Evolutionary conservation across 2,797 vertebrate genomes (phyloP), one percentile per base, ranked within the genome.

Genomic region (Epinephelus malabaricus): DNA sequence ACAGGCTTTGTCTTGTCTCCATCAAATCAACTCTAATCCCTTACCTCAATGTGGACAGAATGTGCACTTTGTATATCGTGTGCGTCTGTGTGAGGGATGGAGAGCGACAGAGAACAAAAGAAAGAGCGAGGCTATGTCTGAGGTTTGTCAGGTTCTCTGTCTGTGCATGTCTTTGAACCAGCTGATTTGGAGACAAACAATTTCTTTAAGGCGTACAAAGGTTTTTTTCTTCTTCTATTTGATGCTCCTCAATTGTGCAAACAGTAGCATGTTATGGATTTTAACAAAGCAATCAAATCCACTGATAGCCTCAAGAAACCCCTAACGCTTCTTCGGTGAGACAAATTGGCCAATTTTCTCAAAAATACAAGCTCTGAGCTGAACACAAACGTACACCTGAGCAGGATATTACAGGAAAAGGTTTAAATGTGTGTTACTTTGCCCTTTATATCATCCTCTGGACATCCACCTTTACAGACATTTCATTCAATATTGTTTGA

Each of bases 1-100:
- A 21, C 77, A 69, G 83, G 78, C 73, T 87, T 91, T 84, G 78
- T 59, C 78, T 89, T 76, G 81, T 90, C 87, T 85, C 78, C 72
- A 62, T 83, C 82, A 87, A 89, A 85, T 90, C 84, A 85, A 43
- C 70, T 81, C 74, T 91, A 90, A 92, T 90, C 93, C 88, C 80
- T 82, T 78, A 86, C 79, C 77, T 86, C 84, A 14, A 25, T 70
- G 79, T 76, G 61, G 71, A 70, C 17, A 30, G 51, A 82, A 83
- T 18, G 60, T 78, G 78, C 50, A 76, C 55, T 73, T 79, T 76
- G 50, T 74, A 18, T 50, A 30, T 34, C 3, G 56, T 40, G 59
- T 15, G 68, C 25, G 51, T 55, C 12, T 46, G 25, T 25, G 49
- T 47, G 56, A 67, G 45, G 64, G 55, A 78, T 21, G 43, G 63